These are phyloP conservation scores for Paramormyrops hopkinsi DNA, from an alignment of 2,797 vertebrate species.

Conservation along the genomic window DNA sequence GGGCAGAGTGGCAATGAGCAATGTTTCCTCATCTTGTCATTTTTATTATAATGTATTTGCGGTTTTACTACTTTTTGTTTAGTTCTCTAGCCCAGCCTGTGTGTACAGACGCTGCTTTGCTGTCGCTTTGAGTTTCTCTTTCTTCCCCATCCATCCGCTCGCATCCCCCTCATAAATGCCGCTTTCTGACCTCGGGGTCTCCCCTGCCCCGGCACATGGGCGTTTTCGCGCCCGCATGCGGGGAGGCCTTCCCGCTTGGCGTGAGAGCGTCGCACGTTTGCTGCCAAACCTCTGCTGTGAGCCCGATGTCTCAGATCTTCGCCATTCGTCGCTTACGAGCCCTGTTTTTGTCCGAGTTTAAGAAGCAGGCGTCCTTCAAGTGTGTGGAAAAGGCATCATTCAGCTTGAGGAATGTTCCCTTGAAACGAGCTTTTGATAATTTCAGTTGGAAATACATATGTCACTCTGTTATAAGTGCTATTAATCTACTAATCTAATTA, in stretches of 20 bases:
- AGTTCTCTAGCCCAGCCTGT: neutral
- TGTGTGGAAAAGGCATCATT: neutral
- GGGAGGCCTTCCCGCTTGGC: neutral
- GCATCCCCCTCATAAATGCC: neutral
- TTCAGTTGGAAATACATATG: neutral
- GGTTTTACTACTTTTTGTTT: neutral
- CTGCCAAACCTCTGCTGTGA: neutral
- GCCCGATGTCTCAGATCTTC: neutral
- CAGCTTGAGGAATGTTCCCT: neutral
- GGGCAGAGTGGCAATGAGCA: neutral
- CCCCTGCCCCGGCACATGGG: neutral
- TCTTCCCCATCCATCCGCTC: neutral
- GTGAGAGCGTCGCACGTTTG: neutral
- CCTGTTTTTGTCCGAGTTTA: neutral
- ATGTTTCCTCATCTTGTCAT: slow-evolving; percentile 11
- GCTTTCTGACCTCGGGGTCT: neutral
- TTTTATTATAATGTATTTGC: neutral
- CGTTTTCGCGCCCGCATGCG: neutral
- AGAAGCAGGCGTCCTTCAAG: neutral
- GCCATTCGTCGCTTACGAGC: too few relatives aligned
- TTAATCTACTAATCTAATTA: neutral
- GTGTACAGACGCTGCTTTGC: neutral
- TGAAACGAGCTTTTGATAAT: neutral
- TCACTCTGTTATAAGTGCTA: neutral
- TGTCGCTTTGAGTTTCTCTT: neutral